These are phyloP conservation scores for Leptosomus discolor DNA, from an alignment of 2,113 vertebrate genomes.

Conservation along the genomic window DNA sequence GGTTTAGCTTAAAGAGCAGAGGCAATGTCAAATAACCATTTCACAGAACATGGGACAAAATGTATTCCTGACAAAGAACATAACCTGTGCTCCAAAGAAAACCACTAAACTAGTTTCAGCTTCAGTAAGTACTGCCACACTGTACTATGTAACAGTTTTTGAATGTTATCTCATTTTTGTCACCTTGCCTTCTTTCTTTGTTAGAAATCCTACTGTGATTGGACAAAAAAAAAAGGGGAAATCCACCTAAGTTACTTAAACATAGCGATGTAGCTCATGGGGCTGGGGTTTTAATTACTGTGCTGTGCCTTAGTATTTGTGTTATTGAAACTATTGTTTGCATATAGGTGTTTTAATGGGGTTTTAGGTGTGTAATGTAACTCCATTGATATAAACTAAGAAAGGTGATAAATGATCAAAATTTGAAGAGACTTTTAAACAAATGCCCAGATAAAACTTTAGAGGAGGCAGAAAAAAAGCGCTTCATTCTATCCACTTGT, in stretches of 20 bases:
- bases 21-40: background rate
- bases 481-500: background rate
- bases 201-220: background rate
- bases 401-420: background rate
- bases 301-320: background rate
- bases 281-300: background rate
- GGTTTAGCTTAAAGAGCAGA: slow-evolving; percentile 11
- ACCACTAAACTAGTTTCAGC: background rate
- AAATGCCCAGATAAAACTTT: background rate
- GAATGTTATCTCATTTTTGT: background rate
- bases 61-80: background rate
- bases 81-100: background rate
- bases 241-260: background rate
- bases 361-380: background rate
- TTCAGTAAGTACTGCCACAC: background rate
- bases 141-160: background rate
- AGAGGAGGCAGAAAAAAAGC: background rate
- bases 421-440: background rate
- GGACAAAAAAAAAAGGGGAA: background rate
- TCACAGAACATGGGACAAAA: background rate
- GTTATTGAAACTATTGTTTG: background rate
- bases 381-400: background rate
- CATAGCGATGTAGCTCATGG: background rate
- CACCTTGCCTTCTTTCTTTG: background rate
- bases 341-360: background rate